These are phyloP conservation scores for Heliocidaris tuberculata DNA, from an alignment of 35 echinoderm and acorn worm genomes.

Conservation along the genomic window DNA sequence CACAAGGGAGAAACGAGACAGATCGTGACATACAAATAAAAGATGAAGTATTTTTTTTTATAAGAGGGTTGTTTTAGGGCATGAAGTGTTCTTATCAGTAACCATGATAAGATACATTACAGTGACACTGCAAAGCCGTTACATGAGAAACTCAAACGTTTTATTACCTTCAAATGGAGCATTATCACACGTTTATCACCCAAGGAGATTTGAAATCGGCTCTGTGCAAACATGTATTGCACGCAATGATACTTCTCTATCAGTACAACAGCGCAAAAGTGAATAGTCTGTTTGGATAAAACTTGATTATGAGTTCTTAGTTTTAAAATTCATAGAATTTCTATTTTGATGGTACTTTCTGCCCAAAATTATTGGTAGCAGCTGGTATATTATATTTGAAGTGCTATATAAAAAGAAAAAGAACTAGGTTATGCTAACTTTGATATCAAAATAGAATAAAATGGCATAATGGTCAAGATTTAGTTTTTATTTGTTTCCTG, in stretches of 20 bases:
- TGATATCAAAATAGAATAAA: neutral
- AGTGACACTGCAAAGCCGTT: neutral
- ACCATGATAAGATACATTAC: neutral
- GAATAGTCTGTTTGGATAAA: neutral
- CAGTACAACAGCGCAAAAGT: neutral
- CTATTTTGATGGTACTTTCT: neutral
- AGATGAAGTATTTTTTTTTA: neutral
- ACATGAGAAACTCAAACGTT: neutral
- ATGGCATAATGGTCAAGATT: neutral
- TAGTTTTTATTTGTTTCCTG: no score
- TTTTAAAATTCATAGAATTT: conserved; percentile 1
- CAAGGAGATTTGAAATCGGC: neutral
- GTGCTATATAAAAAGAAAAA: neutral
- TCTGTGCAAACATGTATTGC: neutral
- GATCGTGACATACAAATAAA: neutral
- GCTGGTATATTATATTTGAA: neutral
- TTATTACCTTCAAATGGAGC: neutral
- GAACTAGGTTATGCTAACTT: neutral
- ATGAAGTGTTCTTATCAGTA: neutral
- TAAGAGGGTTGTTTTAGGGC: neutral
- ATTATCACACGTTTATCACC: neutral
- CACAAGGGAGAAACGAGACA: neutral
- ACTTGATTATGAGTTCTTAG: neutral
- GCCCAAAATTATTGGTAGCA: neutral
- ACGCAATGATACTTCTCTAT: conserved; percentile 3